Base-by-base conservation (phyloP, 2,888 invertebrate genomes). In the Phasia obesa region DNA sequence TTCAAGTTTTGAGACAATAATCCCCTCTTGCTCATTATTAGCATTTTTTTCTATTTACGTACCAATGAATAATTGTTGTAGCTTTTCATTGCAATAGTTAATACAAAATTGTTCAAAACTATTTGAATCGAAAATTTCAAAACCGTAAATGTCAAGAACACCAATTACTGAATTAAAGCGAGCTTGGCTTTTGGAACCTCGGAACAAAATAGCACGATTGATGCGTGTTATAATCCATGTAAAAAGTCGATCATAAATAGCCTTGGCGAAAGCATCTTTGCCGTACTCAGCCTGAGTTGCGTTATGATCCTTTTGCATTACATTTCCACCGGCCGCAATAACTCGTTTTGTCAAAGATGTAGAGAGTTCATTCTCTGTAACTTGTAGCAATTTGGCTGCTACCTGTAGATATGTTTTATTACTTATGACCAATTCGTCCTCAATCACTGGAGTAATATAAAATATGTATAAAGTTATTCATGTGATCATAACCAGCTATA, bases 41-140 rank as follows among this genome's bases (percentile, higher is more conserved):
- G 27, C 19, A n/a, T 15, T 4, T n/a, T 27, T 44, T 35, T 35
- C 1, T 9, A 27, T 25, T 1, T 15, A 70, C 79, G 92, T 88
- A 96, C 96, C 96, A 88, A 99, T 99, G 90, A 99, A 99, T 42
- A 99, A 93, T 91, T 99, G 99, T 90, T 99, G 99, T 85, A 99
- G 93, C 90, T 99, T 99, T 92, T 99, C 99, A 90, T 99, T 99
- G 90, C 99, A 99, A 92, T 99, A 99, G 92, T 99, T 99, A 17
- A 99, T 99, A 92, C 99, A 99, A 92, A 99, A 98, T 92, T 99
- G 99, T 91, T 99, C 99, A 92, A 99, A 98, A 92, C 97, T 98
- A 92, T 99, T 99, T 31, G 94, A 94, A 87, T 98, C 98, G 91
- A 99, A 98, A 86, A 99, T 98, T 93, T 99, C 99, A 92, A 99